Evolutionary conservation across 2,113 vertebrate species (phyloP).

Genomic region (Gorsachius goisagi): DNA sequence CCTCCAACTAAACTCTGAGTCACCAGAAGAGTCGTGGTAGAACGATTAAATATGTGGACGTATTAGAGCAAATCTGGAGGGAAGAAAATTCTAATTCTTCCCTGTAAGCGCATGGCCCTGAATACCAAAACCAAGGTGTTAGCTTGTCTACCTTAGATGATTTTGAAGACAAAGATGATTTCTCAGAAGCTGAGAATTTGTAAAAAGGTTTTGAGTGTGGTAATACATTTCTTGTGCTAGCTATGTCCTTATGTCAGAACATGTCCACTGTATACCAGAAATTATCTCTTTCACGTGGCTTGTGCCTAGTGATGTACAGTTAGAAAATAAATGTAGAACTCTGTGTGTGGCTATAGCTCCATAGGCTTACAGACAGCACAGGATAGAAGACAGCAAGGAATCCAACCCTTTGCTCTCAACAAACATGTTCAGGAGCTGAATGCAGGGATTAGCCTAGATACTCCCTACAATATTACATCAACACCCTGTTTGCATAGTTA

Average conservation of each 20-base stretch:
- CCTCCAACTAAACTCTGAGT: not conserved
- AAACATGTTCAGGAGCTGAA: conserved; percentile 24
- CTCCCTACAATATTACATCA: conserved; percentile 59
- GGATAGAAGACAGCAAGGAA: not conserved
- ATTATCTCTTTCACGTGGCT: not conserved
- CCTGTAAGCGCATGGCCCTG: not conserved
- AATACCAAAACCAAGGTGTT: not conserved
- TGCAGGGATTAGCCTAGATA: conserved; percentile 43
- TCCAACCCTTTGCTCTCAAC: not conserved
- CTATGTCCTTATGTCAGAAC: not conserved
- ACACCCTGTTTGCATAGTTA: conserved; percentile 48
- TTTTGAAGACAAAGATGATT: not conserved
- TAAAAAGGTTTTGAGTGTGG: not conserved
- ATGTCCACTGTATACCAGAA: not conserved
- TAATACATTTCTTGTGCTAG: not conserved
- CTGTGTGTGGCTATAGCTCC: not conserved
- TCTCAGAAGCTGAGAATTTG: not conserved
- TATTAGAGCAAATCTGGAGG: not conserved
- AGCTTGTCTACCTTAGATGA: not conserved
- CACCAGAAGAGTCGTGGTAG: not conserved
- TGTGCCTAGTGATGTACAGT: not conserved
- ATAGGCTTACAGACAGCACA: not conserved
- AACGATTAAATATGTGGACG: not conserved
- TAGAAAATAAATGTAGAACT: not conserved
- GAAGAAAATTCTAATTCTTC: not conserved